Evolutionary conservation across 1,140 invertebrate species (phyloP), one percentile per base, ranked within the genome.

Genomic region (Drosophila mojavensis): DNA sequence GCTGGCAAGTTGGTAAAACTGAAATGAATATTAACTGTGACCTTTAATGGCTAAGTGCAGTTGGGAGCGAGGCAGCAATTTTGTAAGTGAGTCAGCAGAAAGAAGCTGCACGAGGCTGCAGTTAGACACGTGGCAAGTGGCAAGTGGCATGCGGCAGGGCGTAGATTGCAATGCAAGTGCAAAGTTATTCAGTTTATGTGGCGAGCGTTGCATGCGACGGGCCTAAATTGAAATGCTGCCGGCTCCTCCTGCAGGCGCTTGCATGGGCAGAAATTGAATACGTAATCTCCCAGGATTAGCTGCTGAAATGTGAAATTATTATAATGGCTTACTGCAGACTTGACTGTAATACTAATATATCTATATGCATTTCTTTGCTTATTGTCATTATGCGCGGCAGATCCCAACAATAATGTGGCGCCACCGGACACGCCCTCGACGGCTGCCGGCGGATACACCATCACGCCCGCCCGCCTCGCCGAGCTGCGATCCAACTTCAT

Each of bases 401-500:
- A 91, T 90, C 90, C 88, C 64, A 90, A 94, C 63, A 94, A 94
- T 30, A 91, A 93, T 68, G 90, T 94, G 3, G 93, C 94, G 1
- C 94, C 94, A 0, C 78, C 85, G n/a, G 64, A 78, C 30, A 61
- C 69, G 11, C 75, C 92, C 3, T 94, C 93, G 4, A 93, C 91
- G 13, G 93, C 93, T 59, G 93, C 93, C 0, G 92, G 93, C 43
- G 91, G 94, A 2, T 96, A 96, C 76, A 92, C 93, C 28, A 93
- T 98, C 59, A 95, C 95, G 0, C 93, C 94, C 39, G 90, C 93
- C 1, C 93, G 96, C 5, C 93, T 97, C 24, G 88, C 91, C 13
- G 93, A 95, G 77, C 95, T 98, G 55, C 93, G 97, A 28, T 93
- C 93, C 1, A 93, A 96, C 79, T 96, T 97, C 68, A 94, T 98